Conservation (phyloP, 2,888 invertebrate genomes). For the Ecliptopera silaceata region DNA sequence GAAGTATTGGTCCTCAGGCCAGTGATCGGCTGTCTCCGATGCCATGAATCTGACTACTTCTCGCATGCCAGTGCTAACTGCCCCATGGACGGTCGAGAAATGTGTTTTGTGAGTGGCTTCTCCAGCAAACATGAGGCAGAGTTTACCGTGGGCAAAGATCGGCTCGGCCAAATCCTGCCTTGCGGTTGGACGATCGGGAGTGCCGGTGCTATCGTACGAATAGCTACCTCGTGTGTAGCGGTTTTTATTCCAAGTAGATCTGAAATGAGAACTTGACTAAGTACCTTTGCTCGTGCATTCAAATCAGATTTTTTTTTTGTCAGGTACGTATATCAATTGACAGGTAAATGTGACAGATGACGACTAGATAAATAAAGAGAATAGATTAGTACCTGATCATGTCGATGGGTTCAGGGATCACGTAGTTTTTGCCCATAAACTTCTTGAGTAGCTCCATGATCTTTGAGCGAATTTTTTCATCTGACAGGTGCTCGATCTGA, state of each 20-base stretch:
- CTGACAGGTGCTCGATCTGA: conserved; percentile 11
- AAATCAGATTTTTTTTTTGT: no score
- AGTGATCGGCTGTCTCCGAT: not conserved
- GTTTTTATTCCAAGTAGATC: conserved; percentile 12
- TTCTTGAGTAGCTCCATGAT: conserved; percentile 6
- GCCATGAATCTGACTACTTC: conserved; percentile 12
- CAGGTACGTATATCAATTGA: no score
- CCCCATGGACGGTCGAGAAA: conserved; percentile 25
- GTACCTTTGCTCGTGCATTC: no score
- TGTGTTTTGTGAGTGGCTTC: conserved; percentile 11
- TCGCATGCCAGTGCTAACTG: conserved; percentile 7
- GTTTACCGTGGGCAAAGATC: not conserved
- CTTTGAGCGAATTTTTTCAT: conserved; percentile 1
- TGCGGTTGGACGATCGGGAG: conserved; percentile 1
- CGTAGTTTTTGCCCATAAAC: conserved; percentile 1
- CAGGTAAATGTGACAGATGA: no score
- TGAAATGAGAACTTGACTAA: conserved; percentile 1
- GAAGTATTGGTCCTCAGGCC: not conserved
- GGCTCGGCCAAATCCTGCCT: conserved; percentile 8
- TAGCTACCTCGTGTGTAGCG: conserved; percentile 17
- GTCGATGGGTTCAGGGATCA: conserved; percentile 9
- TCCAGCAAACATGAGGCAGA: conserved; percentile 17
- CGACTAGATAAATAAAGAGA: no score
- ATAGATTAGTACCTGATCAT: conserved; percentile 12
- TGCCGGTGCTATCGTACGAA: conserved; percentile 13